Conservation (phyloP, 2,113 vertebrate genomes). For the Corythornis madagascariensis region DNA sequence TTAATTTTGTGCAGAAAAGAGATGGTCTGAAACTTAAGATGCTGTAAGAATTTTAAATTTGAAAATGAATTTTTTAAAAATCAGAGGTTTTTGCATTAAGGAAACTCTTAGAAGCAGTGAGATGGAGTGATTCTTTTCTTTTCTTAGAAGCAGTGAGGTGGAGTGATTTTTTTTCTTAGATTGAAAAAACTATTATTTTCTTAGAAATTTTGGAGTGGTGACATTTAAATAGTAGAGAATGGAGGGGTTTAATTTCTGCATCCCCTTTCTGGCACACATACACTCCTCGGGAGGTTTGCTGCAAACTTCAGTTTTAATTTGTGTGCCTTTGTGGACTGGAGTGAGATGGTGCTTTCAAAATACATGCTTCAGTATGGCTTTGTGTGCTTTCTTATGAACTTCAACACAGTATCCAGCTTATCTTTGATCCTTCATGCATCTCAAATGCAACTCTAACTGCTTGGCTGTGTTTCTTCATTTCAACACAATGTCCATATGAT, state of each 20-base stretch:
- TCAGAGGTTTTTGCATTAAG: background rate
- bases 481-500: constrained; percentile 38
- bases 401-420: background rate
- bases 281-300: background rate
- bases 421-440: constrained; percentile 29
- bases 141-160: background rate
- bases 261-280: background rate
- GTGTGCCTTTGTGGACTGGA: background rate
- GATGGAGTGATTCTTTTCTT: background rate
- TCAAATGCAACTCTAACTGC: constrained; percentile 19
- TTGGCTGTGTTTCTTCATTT: constrained; percentile 49
- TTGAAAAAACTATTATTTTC: background rate
- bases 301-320: constrained; percentile 1
- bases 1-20: background rate
- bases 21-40: background rate
- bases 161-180: background rate
- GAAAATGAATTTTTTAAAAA: background rate
- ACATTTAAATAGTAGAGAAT: background rate
- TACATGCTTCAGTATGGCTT: background rate
- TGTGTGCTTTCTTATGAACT: constrained; percentile 33
- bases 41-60: background rate
- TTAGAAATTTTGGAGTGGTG: background rate
- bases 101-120: background rate
- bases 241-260: background rate
- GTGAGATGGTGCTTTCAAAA: constrained; percentile 12